These are phyloP conservation scores for Prunella fulvescens DNA, from an alignment of 2,113 vertebrate genomes.

Conservation along the genomic window DNA sequence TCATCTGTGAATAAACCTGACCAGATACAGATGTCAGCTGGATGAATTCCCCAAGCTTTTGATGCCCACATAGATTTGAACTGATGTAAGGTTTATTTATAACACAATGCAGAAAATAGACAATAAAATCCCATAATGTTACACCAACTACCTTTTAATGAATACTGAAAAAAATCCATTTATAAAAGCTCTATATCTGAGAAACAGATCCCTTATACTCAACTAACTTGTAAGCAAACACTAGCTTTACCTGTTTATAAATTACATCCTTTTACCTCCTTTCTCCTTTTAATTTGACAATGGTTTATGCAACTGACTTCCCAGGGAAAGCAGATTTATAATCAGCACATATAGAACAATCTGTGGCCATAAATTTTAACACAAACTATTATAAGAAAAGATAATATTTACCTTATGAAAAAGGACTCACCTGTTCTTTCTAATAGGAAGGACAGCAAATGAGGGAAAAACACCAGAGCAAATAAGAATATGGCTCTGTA, in stretches of 20 bases:
- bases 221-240: background rate
- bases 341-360: background rate
- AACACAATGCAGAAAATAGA: background rate
- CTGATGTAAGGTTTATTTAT: background rate
- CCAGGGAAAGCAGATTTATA: conserved; percentile 1
- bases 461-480: background rate
- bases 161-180: background rate
- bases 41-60: background rate
- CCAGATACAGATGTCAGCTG: background rate
- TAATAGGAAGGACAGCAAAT: background rate
- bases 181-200: background rate
- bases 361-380: background rate
- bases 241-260: background rate
- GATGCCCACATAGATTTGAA: background rate
- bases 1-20: background rate
- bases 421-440: background rate
- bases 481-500: background rate
- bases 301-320: background rate
- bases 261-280: background rate
- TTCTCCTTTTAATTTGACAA: background rate
- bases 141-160: background rate
- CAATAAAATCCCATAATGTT: background rate
- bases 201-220: background rate
- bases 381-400: background rate
- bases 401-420: background rate